These are phyloP conservation scores for Diadema setosum DNA, from an alignment of 35 echinoderm and acorn worm genomes.

Conservation along the genomic window DNA sequence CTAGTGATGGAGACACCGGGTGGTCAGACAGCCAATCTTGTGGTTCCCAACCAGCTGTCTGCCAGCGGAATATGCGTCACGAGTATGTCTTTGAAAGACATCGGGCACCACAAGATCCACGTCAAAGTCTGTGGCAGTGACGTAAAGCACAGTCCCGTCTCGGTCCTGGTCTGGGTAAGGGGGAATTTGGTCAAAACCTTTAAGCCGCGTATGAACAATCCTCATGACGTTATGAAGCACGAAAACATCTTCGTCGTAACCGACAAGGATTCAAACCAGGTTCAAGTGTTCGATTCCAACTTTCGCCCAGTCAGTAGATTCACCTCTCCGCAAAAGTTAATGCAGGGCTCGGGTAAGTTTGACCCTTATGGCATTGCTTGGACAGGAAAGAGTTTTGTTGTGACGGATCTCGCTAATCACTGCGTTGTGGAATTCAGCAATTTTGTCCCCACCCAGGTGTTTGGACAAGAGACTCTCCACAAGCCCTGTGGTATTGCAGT, in stretches of 20 bases:
- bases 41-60: neutral
- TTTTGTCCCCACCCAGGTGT: neutral
- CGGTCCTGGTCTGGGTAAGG: neutral
- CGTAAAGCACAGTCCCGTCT: neutral
- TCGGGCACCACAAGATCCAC: neutral
- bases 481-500: constrained; percentile 46
- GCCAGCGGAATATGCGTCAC: neutral
- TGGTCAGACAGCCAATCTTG: neutral
- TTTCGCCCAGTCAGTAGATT: neutral
- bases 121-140: neutral
- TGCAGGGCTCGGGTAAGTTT: neutral
- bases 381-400: constrained; percentile 35
- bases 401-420: constrained; percentile 30
- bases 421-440: constrained; percentile 52
- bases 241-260: neutral
- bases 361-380: constrained; percentile 48
- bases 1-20: neutral
- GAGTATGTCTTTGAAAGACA: neutral
- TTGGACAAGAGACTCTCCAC: constrained; percentile 4
- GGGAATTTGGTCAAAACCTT: neutral
- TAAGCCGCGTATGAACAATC: neutral
- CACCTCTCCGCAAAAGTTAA: neutral
- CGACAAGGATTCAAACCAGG: neutral
- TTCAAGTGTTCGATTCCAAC: neutral
- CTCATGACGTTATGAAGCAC: neutral